Evolutionary conservation across 2,113 vertebrate genomes (phyloP), one percentile per base, ranked within the genome.

Genomic region (Nothocercus julius): DNA sequence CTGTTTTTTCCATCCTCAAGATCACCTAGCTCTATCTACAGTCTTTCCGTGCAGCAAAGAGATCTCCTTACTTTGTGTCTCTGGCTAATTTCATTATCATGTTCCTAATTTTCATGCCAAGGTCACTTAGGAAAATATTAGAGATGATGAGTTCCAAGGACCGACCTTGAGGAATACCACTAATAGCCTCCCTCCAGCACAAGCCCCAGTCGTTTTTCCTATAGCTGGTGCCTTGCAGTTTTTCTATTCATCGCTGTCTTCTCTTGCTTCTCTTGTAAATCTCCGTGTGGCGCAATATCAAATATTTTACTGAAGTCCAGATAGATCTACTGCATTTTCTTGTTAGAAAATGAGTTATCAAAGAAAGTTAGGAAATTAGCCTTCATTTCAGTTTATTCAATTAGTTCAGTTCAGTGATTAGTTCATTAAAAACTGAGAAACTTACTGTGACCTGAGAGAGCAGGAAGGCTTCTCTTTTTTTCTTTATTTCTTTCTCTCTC

Each of bases 301-400:
- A 53, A 61, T 86, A 61, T 36, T 87, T 78, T 14, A 27, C 89
- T 84, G 66, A 76, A 72, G 77, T 87, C 58, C 92, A 85, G 84
- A 56, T 94, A 92, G 83, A 84, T 82, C 53, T 89, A 86, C 77
- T 89, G 91, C 67, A 19, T 82, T 89, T 95, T 86, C 44, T 90
- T 84, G 91, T 87, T 82, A 61, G 53, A 95, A 95, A 89, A 89
- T 85, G 27, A 30, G 56, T 84, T 87, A 82, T 93, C 84, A 89
- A 95, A 94, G 89, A 90, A 94, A 96, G 96, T 89, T 92, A 73
- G 47, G 58, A 82, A 95, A 94, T 96, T 87, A 91, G 83, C 82
- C 84, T 90, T 94, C 70, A 76, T 94, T 96, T 93, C 25, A 92
- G 86, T 81, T 93, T 91, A 87, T 92, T 96, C 92, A 94, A 53